Conservation (phyloP, 2,797 vertebrate species). For the Percopsis omiscomaycus region DNA sequence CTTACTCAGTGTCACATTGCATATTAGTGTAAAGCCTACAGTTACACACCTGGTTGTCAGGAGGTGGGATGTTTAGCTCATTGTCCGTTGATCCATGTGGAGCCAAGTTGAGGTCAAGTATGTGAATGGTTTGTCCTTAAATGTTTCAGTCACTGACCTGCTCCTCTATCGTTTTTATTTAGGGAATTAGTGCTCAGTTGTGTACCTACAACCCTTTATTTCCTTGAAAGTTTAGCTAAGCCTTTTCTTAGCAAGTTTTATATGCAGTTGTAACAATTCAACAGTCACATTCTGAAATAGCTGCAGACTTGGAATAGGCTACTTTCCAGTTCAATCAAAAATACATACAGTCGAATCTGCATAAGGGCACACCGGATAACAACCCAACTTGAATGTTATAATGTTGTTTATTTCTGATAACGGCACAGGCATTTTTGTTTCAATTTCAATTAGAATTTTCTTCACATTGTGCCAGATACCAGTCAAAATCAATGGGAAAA, state of each 20-base stretch:
- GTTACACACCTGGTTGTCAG: constrained; percentile 63
- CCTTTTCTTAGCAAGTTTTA: too few species aligned
- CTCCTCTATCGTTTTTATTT: constrained; percentile 1
- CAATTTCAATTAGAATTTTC: too few species aligned
- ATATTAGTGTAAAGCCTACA: constrained; percentile 8
- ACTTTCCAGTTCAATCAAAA: background rate
- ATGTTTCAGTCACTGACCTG: constrained; percentile 35
- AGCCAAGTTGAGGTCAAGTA: constrained; percentile 51
- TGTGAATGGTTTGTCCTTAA: constrained; percentile 38
- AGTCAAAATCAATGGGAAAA: too few species aligned
- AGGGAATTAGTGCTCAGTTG: constrained; percentile 3
- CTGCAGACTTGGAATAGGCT: background rate
- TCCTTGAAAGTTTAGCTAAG: too few species aligned
- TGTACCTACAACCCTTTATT: too few species aligned
- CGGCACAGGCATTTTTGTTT: too few species aligned
- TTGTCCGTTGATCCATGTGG: constrained; percentile 30
- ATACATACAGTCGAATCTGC: background rate
- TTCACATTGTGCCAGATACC: too few species aligned
- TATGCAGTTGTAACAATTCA: background rate
- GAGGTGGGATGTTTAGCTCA: constrained; percentile 48
- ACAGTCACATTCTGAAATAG: background rate
- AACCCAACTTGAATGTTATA: too few species aligned
- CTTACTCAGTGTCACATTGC: constrained; percentile 2
- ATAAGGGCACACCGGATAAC: too few species aligned
- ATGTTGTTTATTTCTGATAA: too few species aligned